Evolutionary conservation across 2,888 invertebrate genomes (phyloP), one percentile per base, ranked within the genome.

Genomic region (Diarsia brunnea): DNA sequence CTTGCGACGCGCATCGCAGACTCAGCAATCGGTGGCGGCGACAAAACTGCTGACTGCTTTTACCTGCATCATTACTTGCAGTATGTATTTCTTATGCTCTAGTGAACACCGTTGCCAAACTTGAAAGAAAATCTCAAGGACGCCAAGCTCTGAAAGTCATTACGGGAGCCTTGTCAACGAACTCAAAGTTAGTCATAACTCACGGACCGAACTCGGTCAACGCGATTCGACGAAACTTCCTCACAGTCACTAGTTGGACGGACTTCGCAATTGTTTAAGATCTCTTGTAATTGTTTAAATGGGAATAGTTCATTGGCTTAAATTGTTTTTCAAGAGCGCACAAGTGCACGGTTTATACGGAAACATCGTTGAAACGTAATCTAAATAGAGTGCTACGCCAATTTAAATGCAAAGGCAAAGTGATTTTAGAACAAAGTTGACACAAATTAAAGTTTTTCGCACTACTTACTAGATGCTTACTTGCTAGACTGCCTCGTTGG

Each of bases 141-240:
- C 69, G 21, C 27, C 63, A 24, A 79, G 47, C 51, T 55, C 63
- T 61, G 45, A 38, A 72, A 78, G 79, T 85, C 87, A 82, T 78
- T 82, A 85, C 61, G 31, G 47, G 61, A 72, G 73, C 38, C 69
- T 74, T 85, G 73, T 78, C 82, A 85, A 70, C 74, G 61, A 58
- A 73, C 69, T 58, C 60, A 63, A 82, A 85, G 69, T 80, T 75
- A 80, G 78, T 87, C 80, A 85, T 86, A 87, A 85, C 87, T 87
- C 74, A 67, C 38, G 53, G 65, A 76, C 75, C 58, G 14, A 87
- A 85, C 70, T 86, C 61, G 67, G 76, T 55, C 87, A 86, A 70
- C 70, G 67, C 72, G 61, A 85, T 79, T 70, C 74, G 67, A 55
- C 74, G 61, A 75, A 86, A 87, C 80, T 87, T 85, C 43, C 43